Percentiles rank a stretch among this genome's conserved stretches.
phyloP scores from a whole-genome alignment of 2,888 invertebrate genomes.

The Lathronympha strigana region DNA sequence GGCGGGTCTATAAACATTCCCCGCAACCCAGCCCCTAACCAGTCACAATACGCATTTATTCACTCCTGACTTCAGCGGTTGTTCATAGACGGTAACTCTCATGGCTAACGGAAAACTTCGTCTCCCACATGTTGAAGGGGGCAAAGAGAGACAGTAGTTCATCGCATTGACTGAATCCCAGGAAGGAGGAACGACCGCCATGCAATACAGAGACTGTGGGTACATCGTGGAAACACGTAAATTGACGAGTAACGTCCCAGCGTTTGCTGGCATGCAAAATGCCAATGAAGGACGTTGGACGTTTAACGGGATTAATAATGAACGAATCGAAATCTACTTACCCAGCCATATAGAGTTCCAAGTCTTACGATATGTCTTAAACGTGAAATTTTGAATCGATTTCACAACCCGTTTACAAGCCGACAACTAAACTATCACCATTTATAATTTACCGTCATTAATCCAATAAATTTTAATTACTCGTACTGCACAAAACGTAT shows the following conservation, averaged over 20 bases:
- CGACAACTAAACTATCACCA: too few species aligned
- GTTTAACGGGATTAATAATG: neutral
- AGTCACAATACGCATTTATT: conserved; percentile 4
- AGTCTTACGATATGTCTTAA: conserved; percentile 7
- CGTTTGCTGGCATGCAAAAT: conserved; percentile 4
- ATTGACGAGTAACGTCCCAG: neutral
- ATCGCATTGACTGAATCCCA: neutral
- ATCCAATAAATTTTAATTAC: too few species aligned
- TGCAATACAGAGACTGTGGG: conserved; percentile 27
- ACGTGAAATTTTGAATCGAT: too few species aligned
- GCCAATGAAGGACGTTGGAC: conserved; percentile 10
- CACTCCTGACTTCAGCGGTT: conserved; percentile 10
- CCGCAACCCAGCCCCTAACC: neutral
- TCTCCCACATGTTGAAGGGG: conserved; percentile 4
- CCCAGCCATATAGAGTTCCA: neutral
- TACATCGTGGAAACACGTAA: neutral
- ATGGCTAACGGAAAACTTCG: conserved; percentile 1
- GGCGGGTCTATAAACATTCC: neutral
- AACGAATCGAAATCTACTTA: neutral
- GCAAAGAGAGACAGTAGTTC: neutral
- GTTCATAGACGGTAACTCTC: conserved; percentile 1
- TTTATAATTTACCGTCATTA: too few species aligned
- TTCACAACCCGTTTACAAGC: too few species aligned
- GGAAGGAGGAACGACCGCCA: conserved; percentile 12
- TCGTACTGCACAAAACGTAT: too few species aligned